These are phyloP conservation scores for Drosophila kanekoi DNA, from an alignment of 2,888 invertebrate species.

Conservation along the genomic window DNA sequence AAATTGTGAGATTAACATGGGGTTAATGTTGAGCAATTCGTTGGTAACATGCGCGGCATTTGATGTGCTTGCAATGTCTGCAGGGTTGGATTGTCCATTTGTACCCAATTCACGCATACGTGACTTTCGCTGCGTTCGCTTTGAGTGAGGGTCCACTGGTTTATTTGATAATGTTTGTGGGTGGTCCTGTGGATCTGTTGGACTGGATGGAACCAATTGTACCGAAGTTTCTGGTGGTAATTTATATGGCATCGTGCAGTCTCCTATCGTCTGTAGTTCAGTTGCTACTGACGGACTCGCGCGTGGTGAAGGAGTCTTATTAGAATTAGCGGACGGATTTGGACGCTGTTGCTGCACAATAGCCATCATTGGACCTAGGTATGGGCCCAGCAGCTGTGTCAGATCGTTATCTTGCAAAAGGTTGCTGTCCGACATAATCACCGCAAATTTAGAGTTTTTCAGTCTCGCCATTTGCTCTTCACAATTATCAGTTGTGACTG, in stretches of 20 bases:
- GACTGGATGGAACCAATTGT: constrained; percentile 83
- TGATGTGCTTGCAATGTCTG: constrained; percentile 29
- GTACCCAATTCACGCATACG: constrained; percentile 27
- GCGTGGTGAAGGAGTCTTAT: constrained; percentile 24
- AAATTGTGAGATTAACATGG: constrained; percentile 64
- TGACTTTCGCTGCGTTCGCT: constrained; percentile 35
- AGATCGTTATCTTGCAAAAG: constrained; percentile 84
- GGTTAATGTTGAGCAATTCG: constrained; percentile 58
- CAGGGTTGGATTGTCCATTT: constrained; percentile 9
- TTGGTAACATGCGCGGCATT: constrained; percentile 63
- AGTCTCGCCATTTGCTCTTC: constrained; percentile 81
- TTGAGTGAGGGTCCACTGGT: constrained; percentile 16
- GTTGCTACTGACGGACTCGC: constrained; percentile 35
- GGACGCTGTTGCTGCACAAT: constrained; percentile 73
- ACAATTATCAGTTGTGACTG: constrained; percentile 76
- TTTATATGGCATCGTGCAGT: constrained; percentile 82
- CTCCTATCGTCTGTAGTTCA: constrained; percentile 45
- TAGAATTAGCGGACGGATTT: constrained; percentile 27
- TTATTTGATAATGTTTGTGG: constrained; percentile 17
- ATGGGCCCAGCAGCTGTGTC: constrained; percentile 83
- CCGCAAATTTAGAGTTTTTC: constrained; percentile 82
- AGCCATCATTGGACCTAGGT: constrained; percentile 75
- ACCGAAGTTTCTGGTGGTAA: constrained; percentile 84
- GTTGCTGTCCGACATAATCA: constrained; percentile 83
- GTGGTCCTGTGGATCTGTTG: constrained; percentile 60